Conservation (phyloP, 2,888 invertebrate species). For the Galerucella pusilla region DNA sequence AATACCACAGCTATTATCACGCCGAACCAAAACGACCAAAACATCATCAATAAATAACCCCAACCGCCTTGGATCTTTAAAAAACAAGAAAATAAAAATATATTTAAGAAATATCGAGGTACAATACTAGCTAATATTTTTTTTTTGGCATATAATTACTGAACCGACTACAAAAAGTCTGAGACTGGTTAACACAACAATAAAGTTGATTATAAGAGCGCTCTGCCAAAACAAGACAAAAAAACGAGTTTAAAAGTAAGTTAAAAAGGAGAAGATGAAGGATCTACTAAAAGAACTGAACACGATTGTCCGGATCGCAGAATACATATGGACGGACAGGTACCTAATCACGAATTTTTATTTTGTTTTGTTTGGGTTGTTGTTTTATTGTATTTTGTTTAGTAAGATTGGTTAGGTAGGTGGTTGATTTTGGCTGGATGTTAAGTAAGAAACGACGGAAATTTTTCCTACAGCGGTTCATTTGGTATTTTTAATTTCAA, state of each 20-base stretch:
- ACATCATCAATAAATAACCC: not conserved
- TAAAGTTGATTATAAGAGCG: constrained; percentile 48
- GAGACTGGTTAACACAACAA: constrained; percentile 50
- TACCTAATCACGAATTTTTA: constrained; percentile 37
- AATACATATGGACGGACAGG: constrained; percentile 40
- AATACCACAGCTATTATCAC: not conserved
- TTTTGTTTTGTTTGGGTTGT: constrained; percentile 34
- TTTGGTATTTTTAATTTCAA: not conserved
- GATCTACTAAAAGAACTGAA: constrained; percentile 38
- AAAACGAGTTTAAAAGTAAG: constrained; percentile 34
- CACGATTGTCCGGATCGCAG: constrained; percentile 32
- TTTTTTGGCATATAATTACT: constrained; percentile 43
- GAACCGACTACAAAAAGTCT: constrained; percentile 35
- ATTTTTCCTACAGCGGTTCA: constrained; percentile 18
- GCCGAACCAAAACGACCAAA: not conserved
- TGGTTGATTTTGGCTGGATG: constrained; percentile 42
- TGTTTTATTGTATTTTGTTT: constrained; percentile 7
- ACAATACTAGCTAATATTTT: constrained; percentile 42
- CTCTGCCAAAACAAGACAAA: constrained; percentile 39
- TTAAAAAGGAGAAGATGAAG: constrained; percentile 12
- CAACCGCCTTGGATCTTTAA: not conserved
- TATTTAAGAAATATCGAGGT: constrained; percentile 36
- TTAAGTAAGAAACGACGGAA: not conserved
- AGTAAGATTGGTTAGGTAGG: constrained; percentile 36
- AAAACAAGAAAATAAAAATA: constrained; percentile 14